Percentiles rank a stretch among this genome's conserved stretches.
Conservation (phyloP, 2,113 vertebrate species). For the Galeopterus variegatus region DNA sequence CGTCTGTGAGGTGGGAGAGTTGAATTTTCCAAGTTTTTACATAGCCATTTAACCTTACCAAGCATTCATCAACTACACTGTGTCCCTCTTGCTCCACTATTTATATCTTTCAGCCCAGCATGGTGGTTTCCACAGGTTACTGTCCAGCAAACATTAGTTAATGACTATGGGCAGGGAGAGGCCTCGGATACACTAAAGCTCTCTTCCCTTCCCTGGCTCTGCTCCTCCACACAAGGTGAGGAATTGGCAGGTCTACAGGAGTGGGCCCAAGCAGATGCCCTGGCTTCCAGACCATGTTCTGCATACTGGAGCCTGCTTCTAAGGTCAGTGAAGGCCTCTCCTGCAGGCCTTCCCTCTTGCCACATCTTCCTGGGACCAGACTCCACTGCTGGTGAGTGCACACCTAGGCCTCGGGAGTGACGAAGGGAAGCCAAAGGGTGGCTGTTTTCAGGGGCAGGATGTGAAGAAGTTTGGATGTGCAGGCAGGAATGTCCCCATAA, state of each 20-base stretch:
- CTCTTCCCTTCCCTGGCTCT: neutral
- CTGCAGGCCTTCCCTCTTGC: neutral
- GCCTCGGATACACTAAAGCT: neutral
- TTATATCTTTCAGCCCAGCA: neutral
- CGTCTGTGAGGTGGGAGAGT: neutral
- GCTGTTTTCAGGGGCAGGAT: too few species aligned
- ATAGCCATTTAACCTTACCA: neutral
- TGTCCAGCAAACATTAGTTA: neutral
- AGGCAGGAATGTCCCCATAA: neutral
- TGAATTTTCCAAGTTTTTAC: neutral
- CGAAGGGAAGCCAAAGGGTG: neutral
- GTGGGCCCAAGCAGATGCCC: neutral
- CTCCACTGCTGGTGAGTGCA: accelerated
- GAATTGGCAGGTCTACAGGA: too few species aligned
- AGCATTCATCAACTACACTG: neutral
- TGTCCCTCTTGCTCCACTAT: neutral
- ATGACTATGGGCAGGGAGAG: neutral
- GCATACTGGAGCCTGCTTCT: neutral
- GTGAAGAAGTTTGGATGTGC: neutral
- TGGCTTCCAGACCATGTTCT: neutral
- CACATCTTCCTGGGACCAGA: neutral
- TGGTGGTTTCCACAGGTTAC: neutral
- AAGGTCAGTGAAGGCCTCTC: too few species aligned
- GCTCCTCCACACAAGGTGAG: neutral
- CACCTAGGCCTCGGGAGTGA: neutral